These are phyloP conservation scores for Lucinisca nassula DNA, from an alignment of 2,888 invertebrate species.

Conservation along the genomic window DNA sequence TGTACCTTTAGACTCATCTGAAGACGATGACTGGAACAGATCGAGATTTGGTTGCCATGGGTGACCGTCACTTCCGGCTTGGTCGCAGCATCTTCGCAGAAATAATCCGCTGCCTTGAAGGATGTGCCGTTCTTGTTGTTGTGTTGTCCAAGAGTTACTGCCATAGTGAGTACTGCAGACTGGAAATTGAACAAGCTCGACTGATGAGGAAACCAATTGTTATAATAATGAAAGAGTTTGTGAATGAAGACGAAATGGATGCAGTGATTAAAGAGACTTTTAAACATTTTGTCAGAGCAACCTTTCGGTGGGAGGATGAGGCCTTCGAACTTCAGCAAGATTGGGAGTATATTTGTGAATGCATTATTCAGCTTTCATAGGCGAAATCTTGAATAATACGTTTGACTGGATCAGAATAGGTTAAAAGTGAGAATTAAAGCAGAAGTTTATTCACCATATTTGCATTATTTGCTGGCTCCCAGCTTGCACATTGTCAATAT, in stretches of 20 bases:
- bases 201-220: not conserved
- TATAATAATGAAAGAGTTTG: not conserved
- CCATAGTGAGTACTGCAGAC: not conserved
- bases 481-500: too few relatives aligned
- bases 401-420: too few relatives aligned
- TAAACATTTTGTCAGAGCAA: not conserved
- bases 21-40: not conserved
- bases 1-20: not conserved
- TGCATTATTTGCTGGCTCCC: too few relatives aligned
- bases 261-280: not conserved
- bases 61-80: not conserved
- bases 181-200: not conserved
- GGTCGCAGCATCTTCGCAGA: not conserved
- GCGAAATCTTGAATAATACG: too few relatives aligned
- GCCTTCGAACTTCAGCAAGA: not conserved
- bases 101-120: not conserved
- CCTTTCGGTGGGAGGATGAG: not conserved
- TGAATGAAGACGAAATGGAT: not conserved
- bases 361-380: not conserved
- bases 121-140: not conserved
- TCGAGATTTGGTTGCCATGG: not conserved
- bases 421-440: too few relatives aligned
- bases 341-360: not conserved
- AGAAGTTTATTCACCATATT: too few relatives aligned
- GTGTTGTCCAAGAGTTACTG: not conserved